These are phyloP conservation scores for Psococerastis gibbosa DNA, from an alignment of 2,888 invertebrate species.

Conservation along the genomic window DNA sequence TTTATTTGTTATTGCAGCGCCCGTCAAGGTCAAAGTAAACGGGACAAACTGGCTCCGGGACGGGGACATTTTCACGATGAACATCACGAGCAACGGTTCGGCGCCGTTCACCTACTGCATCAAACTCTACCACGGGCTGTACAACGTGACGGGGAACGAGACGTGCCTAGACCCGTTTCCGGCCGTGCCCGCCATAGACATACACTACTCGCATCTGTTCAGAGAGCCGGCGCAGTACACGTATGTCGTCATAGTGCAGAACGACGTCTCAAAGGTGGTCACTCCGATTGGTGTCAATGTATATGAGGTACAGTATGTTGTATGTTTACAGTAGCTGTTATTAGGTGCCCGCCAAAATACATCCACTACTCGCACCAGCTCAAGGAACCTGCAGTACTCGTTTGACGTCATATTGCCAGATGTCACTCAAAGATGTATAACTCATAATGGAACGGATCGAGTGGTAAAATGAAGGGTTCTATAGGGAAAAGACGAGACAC, in stretches of 20 bases:
- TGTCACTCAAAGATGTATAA: no score
- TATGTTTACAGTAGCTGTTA: no score
- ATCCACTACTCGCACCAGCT: no score
- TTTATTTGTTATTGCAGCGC: conserved; percentile 33
- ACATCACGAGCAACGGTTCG: conserved; percentile 52
- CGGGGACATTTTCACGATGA: conserved; percentile 52
- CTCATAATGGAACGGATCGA: no score
- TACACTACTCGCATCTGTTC: conserved; percentile 48
- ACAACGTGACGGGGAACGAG: conserved; percentile 41
- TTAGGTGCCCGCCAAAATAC: no score
- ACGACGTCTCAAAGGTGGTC: conserved; percentile 50
- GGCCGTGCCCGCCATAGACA: conserved; percentile 30
- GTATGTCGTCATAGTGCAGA: conserved; percentile 56
- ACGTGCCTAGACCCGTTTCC: conserved; percentile 33
- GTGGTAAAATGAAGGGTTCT: no score
- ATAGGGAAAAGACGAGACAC: no score
- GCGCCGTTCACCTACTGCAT: conserved; percentile 53
- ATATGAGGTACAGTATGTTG: conserved; percentile 83
- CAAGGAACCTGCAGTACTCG: no score
- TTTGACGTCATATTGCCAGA: no score
- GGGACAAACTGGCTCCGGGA: conserved; percentile 70
- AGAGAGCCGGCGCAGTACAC: conserved; percentile 49
- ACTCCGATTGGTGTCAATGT: conserved; percentile 58
- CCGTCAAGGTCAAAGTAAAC: conserved; percentile 46
- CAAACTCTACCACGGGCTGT: conserved; percentile 36